Percentiles rank a stretch among this genome's conserved stretches.
Evolutionary conservation across 2,113 vertebrate species (phyloP).

Genomic region (Gasterosteus aculeatus): DNA sequence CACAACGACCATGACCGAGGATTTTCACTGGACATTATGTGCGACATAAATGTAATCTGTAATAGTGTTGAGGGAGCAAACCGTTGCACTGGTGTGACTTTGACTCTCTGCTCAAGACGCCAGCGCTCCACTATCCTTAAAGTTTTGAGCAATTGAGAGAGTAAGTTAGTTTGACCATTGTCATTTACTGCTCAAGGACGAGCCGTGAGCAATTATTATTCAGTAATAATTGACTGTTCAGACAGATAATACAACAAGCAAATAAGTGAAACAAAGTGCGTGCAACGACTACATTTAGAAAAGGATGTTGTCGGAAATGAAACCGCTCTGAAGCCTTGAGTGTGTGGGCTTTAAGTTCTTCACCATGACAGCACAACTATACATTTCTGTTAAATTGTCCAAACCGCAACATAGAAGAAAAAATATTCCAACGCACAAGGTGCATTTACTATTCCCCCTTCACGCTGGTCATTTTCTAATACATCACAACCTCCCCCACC

Average conservation of each 20-base stretch:
- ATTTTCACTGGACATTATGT: background rate
- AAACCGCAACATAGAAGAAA: background rate
- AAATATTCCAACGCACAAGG: constrained; percentile 12
- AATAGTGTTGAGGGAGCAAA: no score
- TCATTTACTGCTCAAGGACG: background rate
- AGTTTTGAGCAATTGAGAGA: background rate
- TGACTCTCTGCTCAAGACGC: no score
- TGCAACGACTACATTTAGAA: constrained; percentile 20
- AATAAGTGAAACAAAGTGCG: background rate
- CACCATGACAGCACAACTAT: constrained; percentile 37
- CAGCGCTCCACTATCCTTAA: background rate
- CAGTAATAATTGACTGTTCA: background rate
- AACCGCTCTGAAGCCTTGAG: constrained; percentile 36
- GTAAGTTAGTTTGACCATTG: background rate
- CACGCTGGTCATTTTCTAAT: background rate
- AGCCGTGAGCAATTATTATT: background rate
- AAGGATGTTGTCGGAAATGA: constrained; percentile 39
- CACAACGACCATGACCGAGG: no score
- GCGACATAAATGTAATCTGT: background rate
- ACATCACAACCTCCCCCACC: background rate
- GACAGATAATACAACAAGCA: constrained; percentile 16
- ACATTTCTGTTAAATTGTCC: constrained; percentile 43
- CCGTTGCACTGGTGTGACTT: no score
- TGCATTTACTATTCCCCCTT: background rate
- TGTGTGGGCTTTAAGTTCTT: constrained; percentile 27